Base-by-base conservation (phyloP, 2,888 invertebrate species). In the Ennomos erosarius region DNA sequence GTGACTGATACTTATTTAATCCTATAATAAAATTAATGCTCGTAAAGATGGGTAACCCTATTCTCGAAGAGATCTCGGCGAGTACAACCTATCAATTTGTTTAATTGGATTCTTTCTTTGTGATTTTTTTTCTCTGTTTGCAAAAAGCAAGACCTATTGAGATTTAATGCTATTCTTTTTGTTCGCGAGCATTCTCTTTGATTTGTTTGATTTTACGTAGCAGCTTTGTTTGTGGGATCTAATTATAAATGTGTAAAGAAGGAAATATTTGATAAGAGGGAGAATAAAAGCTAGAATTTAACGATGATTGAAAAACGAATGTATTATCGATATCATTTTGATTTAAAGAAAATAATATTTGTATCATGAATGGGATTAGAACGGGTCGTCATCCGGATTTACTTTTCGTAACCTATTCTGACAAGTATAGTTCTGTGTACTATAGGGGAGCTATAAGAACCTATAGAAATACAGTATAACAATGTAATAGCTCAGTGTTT, bases 21-120 rank as follows among this genome's bases (percentile, higher is more conserved):
- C 9, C 12, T 36, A 10, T 36, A 10, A 0, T 13, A 36, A 37
- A 13, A 9, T n/a, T 10, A 5, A 47, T 33, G 52, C 6, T 26
- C 26, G 6, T 6, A 26, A 26, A 26, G 26, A 6, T 26, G 6
- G 26, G 26, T 47, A 60, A 44, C 59, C 59, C 55, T 60, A 55
- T 16, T 13, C 37, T 34, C 38, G 4, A 26, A 51, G 45, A 53
- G 68, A 67, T 66, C 70, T 77, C 69, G 71, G 74, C 69, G 71
- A 76, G 79, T 76, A 72, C 81, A 80, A 88, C 87, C 88, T 82
- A 87, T 87, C 88, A 88, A 88, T 88, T 88, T 86, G 85, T 88
- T 88, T 88, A 88, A 88, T 88, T 88, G 87, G 84, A 88, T 87
- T 87, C 84, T 78, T 82, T 79, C 87, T 87, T 85, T 88, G 82